phyloP scores from a whole-genome alignment of 2,888 invertebrate genomes.

The Stenurella melanura region DNA sequence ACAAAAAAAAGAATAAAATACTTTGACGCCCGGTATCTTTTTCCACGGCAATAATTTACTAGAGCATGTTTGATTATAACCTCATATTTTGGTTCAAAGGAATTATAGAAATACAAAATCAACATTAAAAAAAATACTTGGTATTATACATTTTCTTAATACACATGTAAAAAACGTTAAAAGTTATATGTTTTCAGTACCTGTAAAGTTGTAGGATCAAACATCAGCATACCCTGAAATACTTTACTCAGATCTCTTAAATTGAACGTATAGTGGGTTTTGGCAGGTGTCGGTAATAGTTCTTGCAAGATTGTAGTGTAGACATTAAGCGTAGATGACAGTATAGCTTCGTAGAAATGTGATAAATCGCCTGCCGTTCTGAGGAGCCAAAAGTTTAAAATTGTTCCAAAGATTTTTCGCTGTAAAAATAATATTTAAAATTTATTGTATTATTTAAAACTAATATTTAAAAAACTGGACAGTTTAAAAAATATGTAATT shows the following conservation, averaged over 20 bases:
- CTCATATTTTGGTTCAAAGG: no score
- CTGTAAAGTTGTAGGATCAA: slow-evolving; percentile 78
- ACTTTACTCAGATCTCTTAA: slow-evolving; percentile 90
- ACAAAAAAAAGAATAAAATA: no score
- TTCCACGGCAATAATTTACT: no score
- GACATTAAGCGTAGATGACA: slow-evolving; percentile 81
- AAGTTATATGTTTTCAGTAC: slow-evolving; percentile 72
- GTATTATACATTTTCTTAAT: no score
- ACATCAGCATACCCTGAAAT: slow-evolving; percentile 86
- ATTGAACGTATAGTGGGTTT: slow-evolving; percentile 94
- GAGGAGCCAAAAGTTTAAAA: slow-evolving; percentile 81
- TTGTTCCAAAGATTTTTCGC: slow-evolving; percentile 81
- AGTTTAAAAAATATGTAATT: neutral
- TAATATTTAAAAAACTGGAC: neutral
- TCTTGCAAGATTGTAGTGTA: slow-evolving; percentile 81
- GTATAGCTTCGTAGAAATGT: slow-evolving; percentile 74
- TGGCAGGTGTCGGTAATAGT: slow-evolving; percentile 90
- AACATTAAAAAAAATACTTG: no score
- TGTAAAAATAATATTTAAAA: slow-evolving; percentile 59
- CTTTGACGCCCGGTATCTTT: no score
- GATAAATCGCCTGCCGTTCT: slow-evolving; percentile 62
- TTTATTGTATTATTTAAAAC: no score
- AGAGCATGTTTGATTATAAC: no score
- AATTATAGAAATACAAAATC: no score
- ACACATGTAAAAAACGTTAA: no score